A percentile compares a stretch with the other conserved stretches of the same genome.
These are phyloP conservation scores for Lepidurus packardi DNA, from an alignment of 1,140 invertebrate species.

Conservation along the genomic window DNA sequence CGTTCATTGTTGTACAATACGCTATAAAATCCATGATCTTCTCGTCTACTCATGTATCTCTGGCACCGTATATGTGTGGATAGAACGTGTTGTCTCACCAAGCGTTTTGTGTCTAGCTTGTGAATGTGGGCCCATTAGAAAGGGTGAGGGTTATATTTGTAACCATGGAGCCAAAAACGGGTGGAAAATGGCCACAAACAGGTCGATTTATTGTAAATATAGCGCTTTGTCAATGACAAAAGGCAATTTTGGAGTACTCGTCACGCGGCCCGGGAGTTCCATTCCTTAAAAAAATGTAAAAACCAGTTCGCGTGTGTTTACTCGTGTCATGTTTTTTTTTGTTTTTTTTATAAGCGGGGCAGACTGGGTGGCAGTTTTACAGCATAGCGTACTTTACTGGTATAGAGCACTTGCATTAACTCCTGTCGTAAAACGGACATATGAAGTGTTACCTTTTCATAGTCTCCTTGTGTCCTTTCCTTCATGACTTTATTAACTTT, in stretches of 20 bases:
- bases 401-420: not conserved
- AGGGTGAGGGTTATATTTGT: no score
- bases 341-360: not conserved
- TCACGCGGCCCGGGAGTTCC: not conserved
- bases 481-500: not conserved
- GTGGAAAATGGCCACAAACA: not conserved
- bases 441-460: not conserved
- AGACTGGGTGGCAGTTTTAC: not conserved
- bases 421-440: not conserved
- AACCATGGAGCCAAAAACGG: not conserved
- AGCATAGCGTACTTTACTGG: not conserved
- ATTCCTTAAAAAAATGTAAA: not conserved
- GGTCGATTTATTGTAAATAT: not conserved
- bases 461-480: not conserved
- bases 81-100: no score
- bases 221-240: not conserved
- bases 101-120: no score
- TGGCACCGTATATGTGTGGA: no score
- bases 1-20: no score
- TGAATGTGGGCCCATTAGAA: no score
- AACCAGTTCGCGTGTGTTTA: not conserved
- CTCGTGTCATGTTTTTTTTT: not conserved
- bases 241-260: not conserved
- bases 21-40: no score
- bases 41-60: no score